These are phyloP conservation scores for Holocentrus rufus DNA, from an alignment of 2,797 vertebrate species.

Conservation along the genomic window DNA sequence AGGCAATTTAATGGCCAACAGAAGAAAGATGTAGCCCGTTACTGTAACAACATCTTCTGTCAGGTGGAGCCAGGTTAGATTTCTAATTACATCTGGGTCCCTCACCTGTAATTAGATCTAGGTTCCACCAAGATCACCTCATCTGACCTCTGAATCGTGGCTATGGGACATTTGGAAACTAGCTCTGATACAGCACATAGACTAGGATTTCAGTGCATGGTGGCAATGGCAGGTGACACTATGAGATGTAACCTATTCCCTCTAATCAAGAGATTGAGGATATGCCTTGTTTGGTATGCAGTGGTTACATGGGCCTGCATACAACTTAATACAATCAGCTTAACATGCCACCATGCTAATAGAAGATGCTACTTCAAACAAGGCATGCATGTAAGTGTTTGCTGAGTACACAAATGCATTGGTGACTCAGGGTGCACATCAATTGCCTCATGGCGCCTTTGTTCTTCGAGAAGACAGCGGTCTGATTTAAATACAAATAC, in stretches of 20 bases:
- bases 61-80: conserved; percentile 37
- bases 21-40: neutral
- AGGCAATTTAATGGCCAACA: neutral
- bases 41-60: conserved; percentile 12
- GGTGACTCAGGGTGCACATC: conserved; percentile 39
- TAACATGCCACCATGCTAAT: neutral
- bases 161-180: conserved; percentile 1
- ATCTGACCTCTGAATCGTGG: conserved; percentile 56
- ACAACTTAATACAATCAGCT: neutral
- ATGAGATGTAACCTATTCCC: conserved; percentile 22
- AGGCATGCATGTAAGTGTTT: conserved; percentile 13
- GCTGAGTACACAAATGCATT: conserved; percentile 33
- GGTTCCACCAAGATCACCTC: conserved; percentile 42
- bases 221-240: conserved; percentile 10
- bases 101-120: conserved; percentile 53
- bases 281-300: neutral
- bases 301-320: conserved; percentile 15
- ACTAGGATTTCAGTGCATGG: neutral
- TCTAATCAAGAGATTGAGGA: neutral
- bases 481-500: conserved; percentile 76
- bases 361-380: neutral
- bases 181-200: neutral
- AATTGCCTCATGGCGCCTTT: conserved; percentile 34
- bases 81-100: conserved; percentile 49
- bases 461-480: conserved; percentile 44